Evolutionary conservation across 2,113 vertebrate species (phyloP), one percentile per base, ranked within the genome.

Genomic region (Cervus canadensis): DNA sequence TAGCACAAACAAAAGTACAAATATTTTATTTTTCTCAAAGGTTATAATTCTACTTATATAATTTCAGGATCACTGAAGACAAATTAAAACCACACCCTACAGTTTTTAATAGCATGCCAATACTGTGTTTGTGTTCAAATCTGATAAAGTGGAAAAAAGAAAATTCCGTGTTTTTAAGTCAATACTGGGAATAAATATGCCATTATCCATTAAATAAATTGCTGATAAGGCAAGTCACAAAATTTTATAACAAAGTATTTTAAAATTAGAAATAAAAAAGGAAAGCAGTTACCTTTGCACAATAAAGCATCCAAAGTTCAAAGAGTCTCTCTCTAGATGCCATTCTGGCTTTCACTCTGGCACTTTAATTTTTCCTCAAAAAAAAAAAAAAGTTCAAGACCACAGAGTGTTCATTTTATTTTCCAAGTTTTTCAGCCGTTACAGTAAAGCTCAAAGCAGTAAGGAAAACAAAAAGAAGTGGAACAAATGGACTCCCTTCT

Each of bases 241-340:
- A 97, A 87, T 54, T 56, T 95, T 83, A 94, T 54, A 90, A 85
- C 57, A 26, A 91, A 60, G 45, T 94, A 87, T 83, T 92, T 96
- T 87, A 54, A 95, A 71, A 79, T 93, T 5, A 67, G 36, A 83
- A 97, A 83, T 95, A 97, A 87, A 96, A 93, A 92, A 91, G 48
- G 74, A 95, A 96, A 97, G 74, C 28, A 95, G 71, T 99, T 99
- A 99, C 99, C 99, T 99, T 99, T 74, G 93, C 99, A 99, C 99
- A 99, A 98, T 99, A 99, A 92, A 99, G 99, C 99, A 99, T 99
- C 99, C 99, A 99, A 94, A 99, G 99, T 98, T 99, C 99, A 97
- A 99, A 99, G 79, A 99, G 99, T 98, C 99, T 99, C 98, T 99
- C 99, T 78, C 99, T 99, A 98, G 99, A 99, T 98, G 99, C 99